Base-by-base conservation (phyloP, 2,113 vertebrate species). In the Girardinichthys multiradiatus region DNA sequence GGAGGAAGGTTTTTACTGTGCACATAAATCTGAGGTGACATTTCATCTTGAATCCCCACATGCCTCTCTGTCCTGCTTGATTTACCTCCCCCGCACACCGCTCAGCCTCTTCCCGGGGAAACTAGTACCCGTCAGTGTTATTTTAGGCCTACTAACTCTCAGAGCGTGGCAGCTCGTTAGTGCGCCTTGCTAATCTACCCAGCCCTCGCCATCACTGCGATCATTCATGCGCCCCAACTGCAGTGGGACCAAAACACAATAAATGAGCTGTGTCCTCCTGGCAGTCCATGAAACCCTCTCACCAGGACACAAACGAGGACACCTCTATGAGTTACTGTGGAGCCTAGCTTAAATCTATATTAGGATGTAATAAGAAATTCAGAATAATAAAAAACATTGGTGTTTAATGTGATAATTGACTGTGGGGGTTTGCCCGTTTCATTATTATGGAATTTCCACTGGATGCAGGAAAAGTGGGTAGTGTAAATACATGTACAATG, bases 1-100 rank as follows among this genome's bases (percentile, higher is more conserved):
- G 79, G 85, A 87, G 87, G 87, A 90, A 79, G 72, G 82, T 92
- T 45, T 94, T 94, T 89, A 92, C 74, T 80, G 86, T 57, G 77
- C 66, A 74, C 89, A 93, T 95, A 93, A 94, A 94, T 95, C 93
- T 91, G 78, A 71, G 61, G 84, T 90, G 91, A 92, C 87, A 84
- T 94, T 94, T 94, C 92, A 93, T 94, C 92, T 91, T 57, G 64
- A 91, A 88, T 89, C 87, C 77, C 85, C 83, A 92, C 92, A 87
- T 76, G 63, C 82, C 86, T 92, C 88, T 83, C 86, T 85, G 90
- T 90, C 89, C 88, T 83, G 81, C 77, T 58, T 94, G 93, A 93
- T 93, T 94, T 93, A 94, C 92, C 87, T 76, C 80, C 39, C 80
- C 29, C 59, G 64, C 61, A 12, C 75, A 19, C 30, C 54, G 2